A percentile compares a stretch with the other conserved stretches of the same genome.
These are phyloP conservation scores for Eilema depressum DNA, from an alignment of 2,888 invertebrate species.

Conservation along the genomic window DNA sequence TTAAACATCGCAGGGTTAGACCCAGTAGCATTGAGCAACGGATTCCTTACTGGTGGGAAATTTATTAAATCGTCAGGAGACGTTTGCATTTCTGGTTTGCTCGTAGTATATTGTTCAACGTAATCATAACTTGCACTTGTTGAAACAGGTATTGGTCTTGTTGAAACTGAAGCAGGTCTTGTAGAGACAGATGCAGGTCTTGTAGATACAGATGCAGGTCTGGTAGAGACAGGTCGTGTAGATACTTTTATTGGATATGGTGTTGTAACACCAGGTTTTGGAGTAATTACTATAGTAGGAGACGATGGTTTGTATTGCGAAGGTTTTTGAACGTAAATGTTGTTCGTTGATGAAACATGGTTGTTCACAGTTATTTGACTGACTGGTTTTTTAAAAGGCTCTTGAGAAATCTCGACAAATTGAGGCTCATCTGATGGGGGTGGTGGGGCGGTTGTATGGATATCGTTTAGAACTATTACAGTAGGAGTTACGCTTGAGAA, in stretches of 20 bases:
- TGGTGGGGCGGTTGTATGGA: conserved; percentile 70
- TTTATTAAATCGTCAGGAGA: conserved; percentile 91
- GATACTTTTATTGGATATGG: conserved; percentile 70
- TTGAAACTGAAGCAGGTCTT: conserved; percentile 41
- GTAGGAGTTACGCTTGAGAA: conserved; percentile 84
- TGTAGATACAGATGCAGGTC: conserved; percentile 45
- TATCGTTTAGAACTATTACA: conserved; percentile 76
- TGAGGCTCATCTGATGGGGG: conserved; percentile 68
- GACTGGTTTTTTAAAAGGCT: conserved; percentile 82
- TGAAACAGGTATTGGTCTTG: conserved; percentile 58
- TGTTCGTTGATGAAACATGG: conserved; percentile 87
- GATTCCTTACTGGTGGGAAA: conserved; percentile 95
- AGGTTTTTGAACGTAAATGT: conserved; percentile 80
- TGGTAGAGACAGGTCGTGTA: conserved; percentile 59
- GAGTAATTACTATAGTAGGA: conserved; percentile 90
- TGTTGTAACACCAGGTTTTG: conserved; percentile 87
- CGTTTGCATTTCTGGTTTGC: conserved; percentile 87
- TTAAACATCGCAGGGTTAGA: conserved; percentile 82
- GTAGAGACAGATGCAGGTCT: conserved; percentile 60
- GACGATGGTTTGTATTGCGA: conserved; percentile 77
- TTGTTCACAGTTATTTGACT: conserved; percentile 88
- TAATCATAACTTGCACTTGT: conserved; percentile 67
- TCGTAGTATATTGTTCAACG: conserved; percentile 74
- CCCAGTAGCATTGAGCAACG: conserved; percentile 91
- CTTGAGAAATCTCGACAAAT: conserved; percentile 83